Conservation (phyloP, 2,797 vertebrate species). For the Glyptemys insculpta region DNA sequence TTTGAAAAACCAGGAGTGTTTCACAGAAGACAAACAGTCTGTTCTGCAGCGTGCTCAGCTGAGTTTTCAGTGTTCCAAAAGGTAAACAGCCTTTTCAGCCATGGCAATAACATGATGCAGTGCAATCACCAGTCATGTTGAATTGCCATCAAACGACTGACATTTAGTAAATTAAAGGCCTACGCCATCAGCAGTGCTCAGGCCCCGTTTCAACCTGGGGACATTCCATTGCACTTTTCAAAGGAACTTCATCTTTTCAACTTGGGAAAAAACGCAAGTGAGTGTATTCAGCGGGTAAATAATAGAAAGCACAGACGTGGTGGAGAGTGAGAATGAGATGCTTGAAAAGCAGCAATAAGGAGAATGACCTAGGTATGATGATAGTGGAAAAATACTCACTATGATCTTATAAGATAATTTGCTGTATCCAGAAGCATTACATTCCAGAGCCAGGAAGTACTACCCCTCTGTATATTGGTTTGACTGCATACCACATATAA, state of each 20-base stretch:
- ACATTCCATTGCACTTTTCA: constrained; percentile 78
- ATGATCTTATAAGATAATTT: constrained; percentile 26
- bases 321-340: constrained; percentile 64
- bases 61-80: constrained; percentile 69
- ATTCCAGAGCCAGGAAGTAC: neutral
- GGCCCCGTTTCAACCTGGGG: constrained; percentile 74
- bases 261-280: constrained; percentile 69
- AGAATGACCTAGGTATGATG: constrained; percentile 40
- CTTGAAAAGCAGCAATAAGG: constrained; percentile 60
- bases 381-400: constrained; percentile 33
- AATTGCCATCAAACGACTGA: constrained; percentile 82
- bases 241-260: constrained; percentile 77
- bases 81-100: constrained; percentile 68
- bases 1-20: constrained; percentile 3
- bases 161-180: constrained; percentile 76
- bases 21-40: neutral
- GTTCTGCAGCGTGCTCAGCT: constrained; percentile 46
- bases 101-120: constrained; percentile 65
- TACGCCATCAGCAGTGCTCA: constrained; percentile 67
- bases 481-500: accelerated
- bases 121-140: constrained; percentile 76
- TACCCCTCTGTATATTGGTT: neutral
- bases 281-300: constrained; percentile 74
- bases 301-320: constrained; percentile 47
- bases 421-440: neutral